Percentiles rank a stretch among this genome's conserved stretches.
phyloP scores from a whole-genome alignment of 2,888 invertebrate genomes.

The Panopea generosa region DNA sequence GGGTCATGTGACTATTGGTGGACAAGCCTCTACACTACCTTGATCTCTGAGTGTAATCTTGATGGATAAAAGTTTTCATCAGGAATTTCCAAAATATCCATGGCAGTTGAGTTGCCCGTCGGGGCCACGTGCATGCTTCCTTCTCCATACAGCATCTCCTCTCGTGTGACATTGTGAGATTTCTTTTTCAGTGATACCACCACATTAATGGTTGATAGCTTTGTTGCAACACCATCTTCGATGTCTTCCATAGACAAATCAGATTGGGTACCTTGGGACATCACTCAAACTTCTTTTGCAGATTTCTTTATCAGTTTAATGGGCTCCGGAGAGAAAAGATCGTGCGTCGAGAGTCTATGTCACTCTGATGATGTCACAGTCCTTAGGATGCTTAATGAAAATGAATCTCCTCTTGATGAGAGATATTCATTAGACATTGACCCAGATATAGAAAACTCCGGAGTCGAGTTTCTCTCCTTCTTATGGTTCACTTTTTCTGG shows the following conservation, averaged over 20 bases:
- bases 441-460: constrained; percentile 18
- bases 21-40: too few relatives aligned
- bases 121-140: constrained; percentile 16
- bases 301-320: background rate
- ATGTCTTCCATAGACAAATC: background rate
- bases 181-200: constrained; percentile 53
- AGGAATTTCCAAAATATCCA: constrained; percentile 8
- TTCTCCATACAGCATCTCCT: constrained; percentile 59
- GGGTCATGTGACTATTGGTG: too few relatives aligned
- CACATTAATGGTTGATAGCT: constrained; percentile 32
- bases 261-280: background rate
- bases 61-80: too few relatives aligned
- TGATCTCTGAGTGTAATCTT: too few relatives aligned
- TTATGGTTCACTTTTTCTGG: background rate
- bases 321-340: constrained; percentile 28
- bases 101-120: constrained; percentile 18
- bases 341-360: constrained; percentile 37
- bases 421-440: constrained; percentile 24
- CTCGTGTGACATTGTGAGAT: constrained; percentile 40
- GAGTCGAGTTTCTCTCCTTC: too few relatives aligned
- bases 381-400: constrained; percentile 48
- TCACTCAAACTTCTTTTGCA: background rate
- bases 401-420: constrained; percentile 39
- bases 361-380: constrained; percentile 53
- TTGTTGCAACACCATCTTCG: background rate